Evolutionary conservation across 2,888 invertebrate genomes (phyloP), one percentile per base, ranked within the genome.

Genomic region (Barypeithes pellucidus): DNA sequence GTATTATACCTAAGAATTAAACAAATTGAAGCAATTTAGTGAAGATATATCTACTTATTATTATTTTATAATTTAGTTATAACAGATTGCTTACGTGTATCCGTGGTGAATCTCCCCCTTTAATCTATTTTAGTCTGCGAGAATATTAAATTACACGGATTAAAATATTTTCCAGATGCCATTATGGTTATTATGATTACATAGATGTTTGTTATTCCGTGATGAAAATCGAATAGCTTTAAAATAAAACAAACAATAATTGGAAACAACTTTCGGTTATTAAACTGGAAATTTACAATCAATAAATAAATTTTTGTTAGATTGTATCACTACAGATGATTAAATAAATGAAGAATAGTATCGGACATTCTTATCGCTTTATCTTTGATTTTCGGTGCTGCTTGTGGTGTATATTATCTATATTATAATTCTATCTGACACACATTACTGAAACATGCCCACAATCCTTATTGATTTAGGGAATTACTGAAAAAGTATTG

Each of bases 121-220:
- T 47, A 47, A 47, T 47, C 47, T 47, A 47, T 47, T 47, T 47
- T 47, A 47, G 47, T 20, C 20, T 20, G 20, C 47, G 8, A 47
- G 11, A 47, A 20, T 47, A 47, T 20, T 47, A 47, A 47, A 47
- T 20, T 47, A 47, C 20, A 0, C 43, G 16, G 47, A 20, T 47
- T 18, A 18, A 47, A 20, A 47, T 47, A 47, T 47, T 11, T 47
- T 11, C 20, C 47, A 47, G 47, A 20, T 20, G 9, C 47, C 20
- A 47, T 47, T 47, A 47, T 20, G 18, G 20, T 47, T 20, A 47
- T 47, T 47, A 12, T 20, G 18, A 20, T 47, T 20, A 18, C 47
- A 47, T 7, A 9, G 43, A n/a, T 12, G 14, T 43, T 43, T 43
- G 39, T n/a, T 39, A 39, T 39, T 39, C n/a, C n/a, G n/a, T 8